Evolutionary conservation across 2,888 invertebrate species (phyloP).

Genomic region (Agapostemon virescens): DNA sequence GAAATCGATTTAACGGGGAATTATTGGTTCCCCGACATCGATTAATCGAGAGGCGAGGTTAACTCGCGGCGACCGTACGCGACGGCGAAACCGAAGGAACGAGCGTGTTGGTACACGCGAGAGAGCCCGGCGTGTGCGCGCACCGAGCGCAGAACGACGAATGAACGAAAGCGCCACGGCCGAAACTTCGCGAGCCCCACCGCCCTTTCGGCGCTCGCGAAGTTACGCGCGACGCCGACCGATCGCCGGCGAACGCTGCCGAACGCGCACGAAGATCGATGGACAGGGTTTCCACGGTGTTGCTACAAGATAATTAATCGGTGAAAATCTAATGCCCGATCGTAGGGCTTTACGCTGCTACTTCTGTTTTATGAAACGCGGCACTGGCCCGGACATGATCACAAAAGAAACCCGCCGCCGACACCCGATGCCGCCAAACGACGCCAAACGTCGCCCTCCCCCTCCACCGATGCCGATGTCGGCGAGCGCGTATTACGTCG

Average conservation of each 20-base stretch:
- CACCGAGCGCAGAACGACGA: constrained; percentile 69
- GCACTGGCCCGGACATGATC: constrained; percentile 18
- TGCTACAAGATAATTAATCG: constrained; percentile 68
- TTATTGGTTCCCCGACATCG: background rate
- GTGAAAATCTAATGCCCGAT: constrained; percentile 65
- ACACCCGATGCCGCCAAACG: background rate
- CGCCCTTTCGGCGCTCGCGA: constrained; percentile 62
- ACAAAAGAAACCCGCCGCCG: constrained; percentile 3
- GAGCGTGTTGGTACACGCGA: constrained; percentile 46
- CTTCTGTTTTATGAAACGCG: constrained; percentile 48
- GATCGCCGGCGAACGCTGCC: constrained; percentile 65
- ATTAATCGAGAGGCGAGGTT: constrained; percentile 6
- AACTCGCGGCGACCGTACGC: constrained; percentile 34
- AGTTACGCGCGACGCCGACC: constrained; percentile 53
- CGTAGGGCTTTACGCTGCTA: constrained; percentile 42
- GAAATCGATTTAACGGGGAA: background rate
- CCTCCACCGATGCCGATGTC: background rate
- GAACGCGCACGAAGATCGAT: constrained; percentile 64
- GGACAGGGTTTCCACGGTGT: constrained; percentile 54
- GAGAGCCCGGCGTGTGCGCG: constrained; percentile 45
- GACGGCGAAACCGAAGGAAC: constrained; percentile 24
- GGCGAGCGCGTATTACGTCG: background rate
- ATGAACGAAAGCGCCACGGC: constrained; percentile 64
- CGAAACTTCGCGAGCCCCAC: constrained; percentile 68
- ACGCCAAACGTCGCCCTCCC: background rate